Conservation (phyloP, 2,797 vertebrate genomes). For the Sebastes paucispinis region DNA sequence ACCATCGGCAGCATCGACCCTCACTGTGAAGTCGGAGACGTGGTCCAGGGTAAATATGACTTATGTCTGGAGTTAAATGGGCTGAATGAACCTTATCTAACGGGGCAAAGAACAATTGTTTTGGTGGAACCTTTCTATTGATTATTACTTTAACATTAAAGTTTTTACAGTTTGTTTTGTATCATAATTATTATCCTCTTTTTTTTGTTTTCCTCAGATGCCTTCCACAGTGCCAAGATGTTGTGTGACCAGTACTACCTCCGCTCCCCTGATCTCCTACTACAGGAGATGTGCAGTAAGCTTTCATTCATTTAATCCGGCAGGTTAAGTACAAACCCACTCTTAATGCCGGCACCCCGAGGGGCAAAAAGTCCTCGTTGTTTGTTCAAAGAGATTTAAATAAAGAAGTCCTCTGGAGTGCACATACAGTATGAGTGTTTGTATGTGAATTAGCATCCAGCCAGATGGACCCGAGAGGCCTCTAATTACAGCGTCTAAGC, state of each 20-base stretch:
- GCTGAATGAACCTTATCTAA: background rate
- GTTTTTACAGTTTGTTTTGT: background rate
- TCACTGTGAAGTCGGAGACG: conserved; percentile 87
- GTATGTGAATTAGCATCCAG: conserved; percentile 9
- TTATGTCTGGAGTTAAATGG: background rate
- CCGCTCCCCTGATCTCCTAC: conserved; percentile 86
- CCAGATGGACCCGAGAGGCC: conserved; percentile 48
- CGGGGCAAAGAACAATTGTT: background rate
- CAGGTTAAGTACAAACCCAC: background rate
- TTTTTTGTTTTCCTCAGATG: conserved; percentile 77
- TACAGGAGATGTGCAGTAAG: conserved; percentile 90
- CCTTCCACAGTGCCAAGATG: conserved; percentile 92
- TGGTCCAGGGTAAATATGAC: conserved; percentile 86
- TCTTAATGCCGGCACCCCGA: background rate
- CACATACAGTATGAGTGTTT: conserved; percentile 13
- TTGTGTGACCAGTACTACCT: conserved; percentile 96
- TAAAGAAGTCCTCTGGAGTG: background rate
- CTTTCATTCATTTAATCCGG: background rate
- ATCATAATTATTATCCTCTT: rapidly evolving
- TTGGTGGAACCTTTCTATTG: background rate
- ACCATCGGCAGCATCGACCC: conserved; percentile 95
- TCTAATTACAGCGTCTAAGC: conserved; percentile 53
- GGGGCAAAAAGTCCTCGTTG: background rate
- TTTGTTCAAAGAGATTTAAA: background rate
- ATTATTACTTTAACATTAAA: background rate